Evolutionary conservation across 2,797 vertebrate genomes (phyloP).

Genomic region (Tiaroga cobitis): DNA sequence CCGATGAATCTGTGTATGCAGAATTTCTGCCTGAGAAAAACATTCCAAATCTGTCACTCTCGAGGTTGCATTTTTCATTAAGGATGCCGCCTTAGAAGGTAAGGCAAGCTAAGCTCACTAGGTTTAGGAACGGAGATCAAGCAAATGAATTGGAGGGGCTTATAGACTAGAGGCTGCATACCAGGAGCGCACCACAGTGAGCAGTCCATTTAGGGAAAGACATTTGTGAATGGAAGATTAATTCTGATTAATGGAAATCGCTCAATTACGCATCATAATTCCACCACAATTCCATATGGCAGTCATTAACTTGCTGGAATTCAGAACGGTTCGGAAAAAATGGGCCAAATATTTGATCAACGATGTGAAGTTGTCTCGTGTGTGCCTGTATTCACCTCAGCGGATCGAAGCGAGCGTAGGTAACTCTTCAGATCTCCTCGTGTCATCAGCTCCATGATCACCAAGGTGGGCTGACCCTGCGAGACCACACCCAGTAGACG

Average conservation of each 20-base stretch:
- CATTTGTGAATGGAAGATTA: background rate
- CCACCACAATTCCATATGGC: background rate
- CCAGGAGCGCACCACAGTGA: background rate
- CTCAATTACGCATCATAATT: background rate
- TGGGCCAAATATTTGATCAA: background rate
- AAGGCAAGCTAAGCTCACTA: background rate
- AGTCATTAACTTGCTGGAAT: background rate
- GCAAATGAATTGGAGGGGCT: background rate
- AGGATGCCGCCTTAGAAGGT: background rate
- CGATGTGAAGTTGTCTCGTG: background rate
- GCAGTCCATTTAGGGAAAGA: background rate
- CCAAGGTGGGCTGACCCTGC: constrained; percentile 96
- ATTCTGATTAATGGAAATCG: background rate
- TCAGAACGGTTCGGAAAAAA: background rate
- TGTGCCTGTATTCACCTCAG: constrained; percentile 79
- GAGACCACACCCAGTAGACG: constrained; percentile 96
- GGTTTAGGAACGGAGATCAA: background rate
- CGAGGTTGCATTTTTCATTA: background rate
- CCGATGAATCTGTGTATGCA: background rate
- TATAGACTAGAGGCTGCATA: background rate
- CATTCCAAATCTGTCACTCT: background rate
- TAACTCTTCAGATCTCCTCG: constrained; percentile 97
- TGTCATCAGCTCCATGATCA: constrained; percentile 99
- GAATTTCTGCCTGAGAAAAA: background rate
- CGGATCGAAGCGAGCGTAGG: constrained; percentile 90